Conservation (phyloP, 1,140 invertebrate species). For the Anastrepha obliqua region DNA sequence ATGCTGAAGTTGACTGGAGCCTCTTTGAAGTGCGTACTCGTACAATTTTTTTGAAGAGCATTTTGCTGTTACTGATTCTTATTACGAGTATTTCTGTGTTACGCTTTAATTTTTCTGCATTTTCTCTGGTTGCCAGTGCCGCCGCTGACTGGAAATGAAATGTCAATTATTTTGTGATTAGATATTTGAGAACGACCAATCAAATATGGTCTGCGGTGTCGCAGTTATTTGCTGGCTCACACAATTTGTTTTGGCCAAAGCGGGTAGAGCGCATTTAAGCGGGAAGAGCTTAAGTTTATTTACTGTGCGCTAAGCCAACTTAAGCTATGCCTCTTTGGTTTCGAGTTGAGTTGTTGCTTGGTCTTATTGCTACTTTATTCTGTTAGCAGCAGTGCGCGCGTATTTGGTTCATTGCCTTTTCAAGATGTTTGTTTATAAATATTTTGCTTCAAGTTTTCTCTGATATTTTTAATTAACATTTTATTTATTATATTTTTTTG, state of each 20-base stretch:
- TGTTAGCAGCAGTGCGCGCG: background rate
- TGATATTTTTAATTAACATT: background rate
- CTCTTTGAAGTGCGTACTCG: background rate
- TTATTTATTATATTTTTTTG: background rate
- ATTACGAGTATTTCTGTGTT: background rate
- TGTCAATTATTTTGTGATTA: conserved; percentile 52
- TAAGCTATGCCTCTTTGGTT: background rate
- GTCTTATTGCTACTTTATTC: background rate
- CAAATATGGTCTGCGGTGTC: background rate
- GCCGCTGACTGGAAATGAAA: background rate
- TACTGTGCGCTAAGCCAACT: background rate
- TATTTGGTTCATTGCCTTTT: conserved; percentile 21
- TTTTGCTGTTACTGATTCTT: background rate
- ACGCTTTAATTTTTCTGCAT: background rate
- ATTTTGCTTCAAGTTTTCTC: background rate
- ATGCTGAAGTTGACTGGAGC: background rate
- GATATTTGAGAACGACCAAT: background rate
- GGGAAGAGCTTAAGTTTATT: background rate
- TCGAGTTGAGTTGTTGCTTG: background rate
- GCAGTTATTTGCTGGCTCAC: background rate
- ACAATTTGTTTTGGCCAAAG: conserved; percentile 7
- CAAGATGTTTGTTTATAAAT: background rate
- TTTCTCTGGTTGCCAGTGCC: background rate
- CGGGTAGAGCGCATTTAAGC: background rate
- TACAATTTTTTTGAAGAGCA: background rate